These are phyloP conservation scores for Belgica antarctica DNA, from an alignment of 2,888 invertebrate genomes.

Conservation along the genomic window DNA sequence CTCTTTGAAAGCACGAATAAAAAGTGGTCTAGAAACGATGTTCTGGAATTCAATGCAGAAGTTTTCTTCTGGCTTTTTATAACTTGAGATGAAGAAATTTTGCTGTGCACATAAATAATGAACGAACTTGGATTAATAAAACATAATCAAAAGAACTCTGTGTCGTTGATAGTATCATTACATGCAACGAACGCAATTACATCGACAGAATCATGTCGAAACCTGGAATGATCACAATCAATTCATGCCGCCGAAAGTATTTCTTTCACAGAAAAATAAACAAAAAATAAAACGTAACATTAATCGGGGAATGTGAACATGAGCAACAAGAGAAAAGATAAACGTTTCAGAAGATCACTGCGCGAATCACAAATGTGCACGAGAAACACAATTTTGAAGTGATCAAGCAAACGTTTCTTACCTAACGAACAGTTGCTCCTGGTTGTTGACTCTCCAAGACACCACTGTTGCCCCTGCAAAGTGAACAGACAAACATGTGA, in stretches of 20 bases:
- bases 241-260: conserved; percentile 21
- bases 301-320: neutral
- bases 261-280: conserved; percentile 18
- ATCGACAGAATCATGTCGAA: no score
- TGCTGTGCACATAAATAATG: no score
- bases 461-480: conserved; percentile 87
- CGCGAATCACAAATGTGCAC: neutral
- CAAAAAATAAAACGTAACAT: conserved; percentile 11
- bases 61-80: neutral
- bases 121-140: no score
- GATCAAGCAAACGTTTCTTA: conserved; percentile 56
- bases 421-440: conserved; percentile 96
- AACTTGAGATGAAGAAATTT: no score
- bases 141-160: no score
- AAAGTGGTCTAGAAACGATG: conserved; percentile 16
- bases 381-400: neutral
- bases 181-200: no score
- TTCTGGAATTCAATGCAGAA: neutral
- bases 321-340: neutral
- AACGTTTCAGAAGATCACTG: neutral
- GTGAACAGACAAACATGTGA: conserved; percentile 14
- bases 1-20: conserved; percentile 15
- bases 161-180: no score
- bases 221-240: conserved; percentile 22
- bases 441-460: conserved; percentile 94